A percentile compares a stretch with the other conserved stretches of the same genome.
These are phyloP conservation scores for Polyboroides typus DNA, from an alignment of 2,797 vertebrate genomes.

Conservation along the genomic window DNA sequence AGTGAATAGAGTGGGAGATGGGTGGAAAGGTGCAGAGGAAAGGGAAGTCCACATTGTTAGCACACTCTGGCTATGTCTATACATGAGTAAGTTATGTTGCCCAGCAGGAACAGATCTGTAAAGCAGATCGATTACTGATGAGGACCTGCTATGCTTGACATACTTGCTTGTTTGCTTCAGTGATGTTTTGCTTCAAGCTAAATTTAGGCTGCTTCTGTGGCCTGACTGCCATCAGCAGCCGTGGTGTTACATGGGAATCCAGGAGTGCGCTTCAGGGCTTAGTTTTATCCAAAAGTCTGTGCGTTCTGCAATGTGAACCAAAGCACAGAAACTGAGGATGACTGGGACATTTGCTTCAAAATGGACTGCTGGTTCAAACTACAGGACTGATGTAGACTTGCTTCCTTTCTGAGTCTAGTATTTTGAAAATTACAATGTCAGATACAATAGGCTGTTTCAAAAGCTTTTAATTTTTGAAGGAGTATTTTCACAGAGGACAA, in stretches of 20 bases:
- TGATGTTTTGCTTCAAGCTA: neutral
- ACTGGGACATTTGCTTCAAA: neutral
- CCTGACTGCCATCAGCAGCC: neutral
- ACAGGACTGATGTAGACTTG: neutral
- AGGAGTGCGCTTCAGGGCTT: neutral
- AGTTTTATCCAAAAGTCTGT: neutral
- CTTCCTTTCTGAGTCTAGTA: neutral
- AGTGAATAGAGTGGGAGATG: neutral
- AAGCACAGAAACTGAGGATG: neutral
- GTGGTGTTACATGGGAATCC: neutral
- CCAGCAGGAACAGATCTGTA: neutral
- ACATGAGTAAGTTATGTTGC: neutral
- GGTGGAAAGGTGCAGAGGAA: neutral
- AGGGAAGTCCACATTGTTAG: neutral
- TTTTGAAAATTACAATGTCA: neutral
- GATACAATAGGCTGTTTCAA: neutral
- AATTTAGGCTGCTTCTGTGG: neutral
- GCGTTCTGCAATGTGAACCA: neutral
- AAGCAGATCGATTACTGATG: neutral
- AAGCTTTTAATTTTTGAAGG: neutral
- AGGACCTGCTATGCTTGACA: neutral
- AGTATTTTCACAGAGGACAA: neutral
- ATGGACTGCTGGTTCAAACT: neutral
- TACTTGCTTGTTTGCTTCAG: neutral
- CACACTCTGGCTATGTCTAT: neutral